phyloP scores from a whole-genome alignment of 2,888 invertebrate species.

The Anagyrus pseudococci region DNA sequence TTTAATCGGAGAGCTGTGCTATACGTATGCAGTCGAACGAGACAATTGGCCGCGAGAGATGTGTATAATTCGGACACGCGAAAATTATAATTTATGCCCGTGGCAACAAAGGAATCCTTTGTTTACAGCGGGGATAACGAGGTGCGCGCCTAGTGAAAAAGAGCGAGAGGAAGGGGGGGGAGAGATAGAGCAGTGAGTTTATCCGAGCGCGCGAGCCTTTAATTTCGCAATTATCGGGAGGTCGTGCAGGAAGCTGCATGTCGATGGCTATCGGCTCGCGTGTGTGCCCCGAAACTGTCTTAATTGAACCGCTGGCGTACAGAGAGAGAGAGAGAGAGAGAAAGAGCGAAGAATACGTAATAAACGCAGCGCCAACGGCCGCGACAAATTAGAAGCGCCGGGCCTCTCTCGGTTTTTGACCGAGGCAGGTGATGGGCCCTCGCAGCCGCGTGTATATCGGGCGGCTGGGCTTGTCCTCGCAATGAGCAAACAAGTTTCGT shows the following conservation, averaged over 20 bases:
- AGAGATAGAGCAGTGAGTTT: too few species aligned
- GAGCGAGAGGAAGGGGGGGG: too few species aligned
- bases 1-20: too few species aligned
- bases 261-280: slow-evolving; percentile 22
- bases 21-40: slow-evolving; percentile 4
- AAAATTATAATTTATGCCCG: too few species aligned
- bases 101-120: too few species aligned
- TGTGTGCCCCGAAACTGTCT: slow-evolving; percentile 9
- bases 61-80: too few species aligned
- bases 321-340: too few species aligned
- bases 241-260: slow-evolving; percentile 20
- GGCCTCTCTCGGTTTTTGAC: background rate
- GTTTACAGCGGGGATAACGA: too few species aligned
- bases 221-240: slow-evolving; percentile 19
- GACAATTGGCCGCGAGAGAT: slow-evolving; percentile 2
- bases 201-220: too few species aligned
- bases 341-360: background rate
- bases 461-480: too few species aligned
- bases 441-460: background rate
- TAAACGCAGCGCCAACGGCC: slow-evolving; percentile 8
- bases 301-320: slow-evolving; percentile 9
- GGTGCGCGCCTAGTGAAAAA: too few species aligned
- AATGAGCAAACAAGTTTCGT: background rate
- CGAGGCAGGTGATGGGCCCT: slow-evolving; percentile 18
- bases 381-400: slow-evolving; percentile 20